Conservation (phyloP, 2,113 vertebrate genomes). For the Triplophysa tibetana region DNA sequence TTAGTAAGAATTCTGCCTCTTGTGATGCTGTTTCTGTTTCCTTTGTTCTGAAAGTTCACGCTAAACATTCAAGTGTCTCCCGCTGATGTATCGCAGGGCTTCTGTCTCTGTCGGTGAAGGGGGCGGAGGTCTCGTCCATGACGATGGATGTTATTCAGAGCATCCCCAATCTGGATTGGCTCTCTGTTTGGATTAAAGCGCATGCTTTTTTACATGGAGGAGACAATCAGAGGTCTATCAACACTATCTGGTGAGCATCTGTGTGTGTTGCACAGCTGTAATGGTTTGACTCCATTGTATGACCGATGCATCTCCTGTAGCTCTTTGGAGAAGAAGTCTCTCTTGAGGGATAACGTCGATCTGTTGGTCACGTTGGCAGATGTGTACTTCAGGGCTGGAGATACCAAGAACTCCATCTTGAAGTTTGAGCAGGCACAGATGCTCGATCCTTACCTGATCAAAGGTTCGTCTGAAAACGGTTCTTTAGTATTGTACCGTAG, state of each 20-base stretch:
- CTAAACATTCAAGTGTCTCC: background rate
- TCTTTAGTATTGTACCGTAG: no score
- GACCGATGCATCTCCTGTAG: slow-evolving; percentile 63
- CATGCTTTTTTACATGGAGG: slow-evolving; percentile 95
- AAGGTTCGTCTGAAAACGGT: slow-evolving; percentile 72
- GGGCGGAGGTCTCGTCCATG: slow-evolving; percentile 97
- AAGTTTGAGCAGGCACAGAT: slow-evolving; percentile 99
- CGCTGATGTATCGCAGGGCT: slow-evolving; percentile 75
- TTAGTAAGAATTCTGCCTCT: slow-evolving; percentile 57
- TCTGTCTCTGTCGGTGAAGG: slow-evolving; percentile 95
- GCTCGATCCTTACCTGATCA: slow-evolving; percentile 96
- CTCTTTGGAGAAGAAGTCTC: slow-evolving; percentile 95
- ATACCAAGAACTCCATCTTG: slow-evolving; percentile 94
- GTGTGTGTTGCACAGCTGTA: no score
- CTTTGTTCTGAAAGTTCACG: background rate
- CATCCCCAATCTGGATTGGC: slow-evolving; percentile 95
- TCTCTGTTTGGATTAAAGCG: slow-evolving; percentile 97
- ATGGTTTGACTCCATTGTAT: background rate
- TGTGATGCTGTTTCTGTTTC: background rate
- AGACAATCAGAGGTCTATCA: slow-evolving; percentile 95
- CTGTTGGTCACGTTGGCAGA: slow-evolving; percentile 94
- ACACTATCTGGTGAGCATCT: slow-evolving; percentile 93
- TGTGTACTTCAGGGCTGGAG: slow-evolving; percentile 94
- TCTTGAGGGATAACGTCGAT: slow-evolving; percentile 94
- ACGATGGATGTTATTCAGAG: slow-evolving; percentile 97